Percentiles rank a stretch among this genome's conserved stretches.
phyloP scores from a whole-genome alignment of 1,140 invertebrate species.

The Danaus plexippus region DNA sequence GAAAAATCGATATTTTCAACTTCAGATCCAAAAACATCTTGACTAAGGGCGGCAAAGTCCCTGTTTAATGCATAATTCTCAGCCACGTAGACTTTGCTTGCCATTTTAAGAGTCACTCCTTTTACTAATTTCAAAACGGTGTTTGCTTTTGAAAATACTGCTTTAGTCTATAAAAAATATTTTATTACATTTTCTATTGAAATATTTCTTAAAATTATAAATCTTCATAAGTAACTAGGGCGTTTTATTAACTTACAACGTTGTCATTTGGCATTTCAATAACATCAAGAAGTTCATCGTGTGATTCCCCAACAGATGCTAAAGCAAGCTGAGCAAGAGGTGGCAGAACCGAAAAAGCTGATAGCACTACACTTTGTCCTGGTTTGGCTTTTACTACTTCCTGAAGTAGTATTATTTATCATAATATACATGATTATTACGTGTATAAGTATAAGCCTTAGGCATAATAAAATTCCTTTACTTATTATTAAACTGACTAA shows the following conservation, averaged over 20 bases:
- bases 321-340: constrained; percentile 26
- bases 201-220: no score
- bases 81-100: no score
- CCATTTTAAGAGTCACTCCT: no score
- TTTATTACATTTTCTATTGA: no score
- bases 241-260: constrained; percentile 18
- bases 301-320: constrained; percentile 27
- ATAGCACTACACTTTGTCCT: constrained; percentile 28
- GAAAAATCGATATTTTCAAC: constrained; percentile 32
- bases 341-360: constrained; percentile 30
- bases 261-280: constrained; percentile 29
- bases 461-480: no score
- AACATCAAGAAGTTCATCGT: constrained; percentile 29
- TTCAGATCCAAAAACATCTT: constrained; percentile 31
- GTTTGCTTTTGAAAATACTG: constrained; percentile 7
- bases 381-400: constrained; percentile 25
- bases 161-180: constrained; percentile 32
- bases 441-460: no score
- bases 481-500: neutral
- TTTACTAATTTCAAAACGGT: no score
- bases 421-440: no score
- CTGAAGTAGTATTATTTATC: constrained; percentile 12
- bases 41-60: constrained; percentile 21
- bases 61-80: constrained; percentile 19
- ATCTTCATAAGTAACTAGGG: no score